Base-by-base conservation (phyloP, 2,797 vertebrate species). In the Xenentodon cancila region DNA sequence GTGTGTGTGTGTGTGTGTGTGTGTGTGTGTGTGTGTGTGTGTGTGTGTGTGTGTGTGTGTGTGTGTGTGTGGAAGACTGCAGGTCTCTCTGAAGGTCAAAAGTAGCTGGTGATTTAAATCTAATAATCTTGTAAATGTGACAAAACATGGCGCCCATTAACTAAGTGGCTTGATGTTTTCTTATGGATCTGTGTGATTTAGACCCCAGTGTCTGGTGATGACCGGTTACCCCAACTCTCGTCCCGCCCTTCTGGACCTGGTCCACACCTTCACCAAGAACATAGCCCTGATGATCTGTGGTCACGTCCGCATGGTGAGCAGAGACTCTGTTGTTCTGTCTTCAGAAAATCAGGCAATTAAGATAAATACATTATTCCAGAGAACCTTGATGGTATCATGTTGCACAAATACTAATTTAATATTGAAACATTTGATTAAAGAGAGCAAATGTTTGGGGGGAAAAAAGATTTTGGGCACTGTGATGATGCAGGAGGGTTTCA, bases 181-280 rank as follows among this genome's bases (percentile, higher is more conserved):
- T 53, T 2, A 7, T 9, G 12, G 1, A 13, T 5, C 34, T 61
- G 32, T 80, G 17, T 71, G 2, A 18, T 5, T 66, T 85, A 99
- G 98, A 90, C 98, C 98, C 6, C 98, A 99, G 88, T 99, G 97
- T 89, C 93, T 99, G 93, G 94, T 99, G 84, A 96, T 99, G 97
- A 98, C 94, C 0, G 97, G 98, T 52, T 94, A 96, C 84, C 98
- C 97, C 59, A 97, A 95, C 83, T 92, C 96, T 34, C 96, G 97
- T 3, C 97, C 98, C 18, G 98, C 97, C 59, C 92, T 99, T 18
- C 93, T 99, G 53, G 94, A 98, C 80, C 93, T 99, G 77, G 97
- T 98, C 53, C 95, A 99, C 64, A 94, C 93, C 73, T 99, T 99
- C 81, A 99, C 97, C 37, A 99, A 99, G 91, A 99, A 98, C 7